These are phyloP conservation scores for Atrina japonica DNA, from an alignment of 2,888 invertebrate species.

Conservation along the genomic window DNA sequence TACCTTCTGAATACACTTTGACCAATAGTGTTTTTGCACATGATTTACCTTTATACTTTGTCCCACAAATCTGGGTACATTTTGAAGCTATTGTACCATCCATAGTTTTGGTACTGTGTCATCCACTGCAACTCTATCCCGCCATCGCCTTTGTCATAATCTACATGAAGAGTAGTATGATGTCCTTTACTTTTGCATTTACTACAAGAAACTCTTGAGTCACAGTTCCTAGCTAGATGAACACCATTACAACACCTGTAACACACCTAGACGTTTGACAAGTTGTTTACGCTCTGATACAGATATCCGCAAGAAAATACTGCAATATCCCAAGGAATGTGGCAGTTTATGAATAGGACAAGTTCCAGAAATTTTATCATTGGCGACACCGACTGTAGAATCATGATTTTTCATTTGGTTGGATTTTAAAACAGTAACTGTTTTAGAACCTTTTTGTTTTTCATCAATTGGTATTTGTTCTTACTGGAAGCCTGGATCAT, in stretches of 20 bases:
- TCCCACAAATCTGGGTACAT: constrained; percentile 45
- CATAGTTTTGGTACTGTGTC: neutral
- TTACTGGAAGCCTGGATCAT: constrained; percentile 25
- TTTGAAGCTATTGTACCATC: constrained; percentile 3
- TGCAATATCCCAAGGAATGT: no score
- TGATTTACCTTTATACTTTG: constrained; percentile 44
- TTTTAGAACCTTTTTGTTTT: neutral
- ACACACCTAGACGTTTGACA: constrained; percentile 15
- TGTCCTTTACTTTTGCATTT: constrained; percentile 15
- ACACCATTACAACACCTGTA: constrained; percentile 21
- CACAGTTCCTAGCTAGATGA: constrained; percentile 12
- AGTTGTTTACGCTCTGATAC: constrained; percentile 20
- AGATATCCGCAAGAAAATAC: neutral
- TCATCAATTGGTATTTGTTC: neutral
- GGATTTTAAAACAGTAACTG: neutral
- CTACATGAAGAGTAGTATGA: constrained; percentile 15
- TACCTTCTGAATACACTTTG: constrained; percentile 34
- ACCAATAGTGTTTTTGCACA: constrained; percentile 52
- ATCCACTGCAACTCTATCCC: constrained; percentile 4
- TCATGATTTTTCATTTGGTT: neutral
- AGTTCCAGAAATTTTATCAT: neutral
- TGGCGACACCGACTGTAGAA: neutral
- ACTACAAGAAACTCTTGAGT: neutral
- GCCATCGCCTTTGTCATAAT: constrained; percentile 20
- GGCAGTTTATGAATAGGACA: no score